These are phyloP conservation scores for Schizotus pectinicornis DNA, from an alignment of 2,888 invertebrate genomes.

Conservation along the genomic window DNA sequence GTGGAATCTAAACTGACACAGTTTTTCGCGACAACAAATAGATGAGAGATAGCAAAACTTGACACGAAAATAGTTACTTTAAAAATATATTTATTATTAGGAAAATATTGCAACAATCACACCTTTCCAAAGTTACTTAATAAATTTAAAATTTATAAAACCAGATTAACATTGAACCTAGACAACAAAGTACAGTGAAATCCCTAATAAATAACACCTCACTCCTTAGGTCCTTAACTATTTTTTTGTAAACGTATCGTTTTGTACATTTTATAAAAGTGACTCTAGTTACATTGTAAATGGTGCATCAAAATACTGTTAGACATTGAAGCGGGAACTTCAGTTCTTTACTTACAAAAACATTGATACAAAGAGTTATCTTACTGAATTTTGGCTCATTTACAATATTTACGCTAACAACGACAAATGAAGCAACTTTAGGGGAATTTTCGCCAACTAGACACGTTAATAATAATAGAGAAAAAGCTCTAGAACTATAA, in stretches of 20 bases:
- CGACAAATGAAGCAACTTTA: no score
- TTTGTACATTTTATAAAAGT: no score
- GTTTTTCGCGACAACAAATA: no score
- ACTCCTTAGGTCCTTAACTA: neutral
- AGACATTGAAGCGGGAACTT: neutral
- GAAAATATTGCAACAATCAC: conserved; percentile 33
- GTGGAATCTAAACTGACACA: no score
- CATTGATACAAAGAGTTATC: no score
- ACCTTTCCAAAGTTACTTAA: conserved; percentile 23
- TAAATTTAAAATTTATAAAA: conserved; percentile 16
- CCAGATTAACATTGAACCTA: conserved; percentile 4
- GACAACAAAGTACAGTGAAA: conserved; percentile 26
- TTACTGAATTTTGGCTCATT: no score
- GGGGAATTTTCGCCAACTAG: neutral
- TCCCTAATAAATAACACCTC: conserved; percentile 16
- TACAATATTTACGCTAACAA: no score
- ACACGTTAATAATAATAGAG: neutral
- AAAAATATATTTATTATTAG: conserved; percentile 33
- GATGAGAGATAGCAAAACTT: no score
- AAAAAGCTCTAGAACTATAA: conserved; percentile 1
- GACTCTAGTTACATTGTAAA: no score
- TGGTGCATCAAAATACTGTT: neutral
- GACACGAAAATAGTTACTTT: conserved; percentile 12
- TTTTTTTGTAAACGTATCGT: no score
- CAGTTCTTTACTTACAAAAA: no score